A percentile compares a stretch with the other conserved stretches of the same genome.
Evolutionary conservation across 1,140 invertebrate genomes (phyloP).

Genomic region (Lordiphosa stackelbergi): DNA sequence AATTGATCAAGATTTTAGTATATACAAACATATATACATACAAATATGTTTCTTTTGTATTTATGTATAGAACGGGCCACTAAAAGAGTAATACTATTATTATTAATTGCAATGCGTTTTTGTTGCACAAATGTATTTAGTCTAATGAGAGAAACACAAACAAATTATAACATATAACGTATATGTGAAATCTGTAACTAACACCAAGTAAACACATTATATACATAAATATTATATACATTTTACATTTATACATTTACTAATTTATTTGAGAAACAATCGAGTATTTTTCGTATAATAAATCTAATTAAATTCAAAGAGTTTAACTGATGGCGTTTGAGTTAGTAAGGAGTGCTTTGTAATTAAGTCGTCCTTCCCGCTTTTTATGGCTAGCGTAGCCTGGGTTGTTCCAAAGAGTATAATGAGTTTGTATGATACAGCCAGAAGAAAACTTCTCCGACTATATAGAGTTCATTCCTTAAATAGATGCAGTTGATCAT

Average conservation of each 20-base stretch:
- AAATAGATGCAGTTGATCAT: too few species aligned
- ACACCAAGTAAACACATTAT: constrained; percentile 55
- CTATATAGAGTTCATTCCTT: too few species aligned
- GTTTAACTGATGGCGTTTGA: background rate
- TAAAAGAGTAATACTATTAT: constrained; percentile 14
- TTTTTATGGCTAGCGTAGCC: too few species aligned
- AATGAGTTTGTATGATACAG: too few species aligned
- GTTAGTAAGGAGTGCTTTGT: too few species aligned
- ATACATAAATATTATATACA: constrained; percentile 43
- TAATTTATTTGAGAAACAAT: constrained; percentile 64
- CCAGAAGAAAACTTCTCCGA: too few species aligned
- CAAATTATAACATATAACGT: constrained; percentile 18
- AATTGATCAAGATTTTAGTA: constrained; percentile 59
- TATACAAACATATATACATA: constrained; percentile 30
- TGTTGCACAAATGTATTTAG: constrained; percentile 72
- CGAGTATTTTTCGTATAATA: constrained; percentile 69
- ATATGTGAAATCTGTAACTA: constrained; percentile 63
- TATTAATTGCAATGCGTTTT: constrained; percentile 68
- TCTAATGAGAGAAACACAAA: constrained; percentile 54
- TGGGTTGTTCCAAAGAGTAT: too few species aligned
- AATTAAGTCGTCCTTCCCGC: too few species aligned
- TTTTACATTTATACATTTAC: constrained; percentile 50
- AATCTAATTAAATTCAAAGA: constrained; percentile 56
- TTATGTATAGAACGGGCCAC: constrained; percentile 46
- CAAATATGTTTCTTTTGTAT: constrained; percentile 61